phyloP scores from a whole-genome alignment of 2,888 invertebrate species.

The Nineta flava region DNA sequence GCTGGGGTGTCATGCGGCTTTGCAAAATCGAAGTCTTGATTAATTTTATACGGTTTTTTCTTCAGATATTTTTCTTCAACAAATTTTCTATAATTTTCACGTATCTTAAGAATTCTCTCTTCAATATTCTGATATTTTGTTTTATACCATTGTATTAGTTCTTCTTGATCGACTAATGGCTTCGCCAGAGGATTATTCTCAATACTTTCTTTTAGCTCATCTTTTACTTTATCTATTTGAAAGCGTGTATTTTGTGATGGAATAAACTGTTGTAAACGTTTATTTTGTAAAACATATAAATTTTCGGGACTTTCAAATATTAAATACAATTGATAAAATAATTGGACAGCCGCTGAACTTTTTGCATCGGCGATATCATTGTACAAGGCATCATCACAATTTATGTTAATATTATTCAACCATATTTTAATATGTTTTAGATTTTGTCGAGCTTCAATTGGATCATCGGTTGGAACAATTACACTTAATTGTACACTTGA shows the following conservation, averaged over 20 bases:
- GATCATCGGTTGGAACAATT: constrained; percentile 20
- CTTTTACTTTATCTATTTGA: constrained; percentile 19
- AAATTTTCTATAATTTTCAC: constrained; percentile 29
- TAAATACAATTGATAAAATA: constrained; percentile 45
- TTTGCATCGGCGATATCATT: constrained; percentile 32
- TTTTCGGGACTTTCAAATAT: constrained; percentile 30
- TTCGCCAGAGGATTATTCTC: constrained; percentile 24
- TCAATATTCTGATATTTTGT: constrained; percentile 31
- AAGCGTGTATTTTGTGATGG: constrained; percentile 24
- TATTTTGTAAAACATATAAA: constrained; percentile 13
- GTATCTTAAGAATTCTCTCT: constrained; percentile 28
- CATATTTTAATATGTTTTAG: constrained; percentile 34
- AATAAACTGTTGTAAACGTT: constrained; percentile 36
- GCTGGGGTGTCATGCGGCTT: no score
- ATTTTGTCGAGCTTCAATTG: constrained; percentile 24
- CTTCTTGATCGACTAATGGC: constrained; percentile 30
- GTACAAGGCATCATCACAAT: constrained; percentile 29
- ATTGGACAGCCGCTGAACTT: constrained; percentile 32
- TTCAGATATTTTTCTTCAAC: constrained; percentile 14
- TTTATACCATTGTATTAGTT: constrained; percentile 40
- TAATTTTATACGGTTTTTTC: no score
- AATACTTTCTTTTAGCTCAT: constrained; percentile 10
- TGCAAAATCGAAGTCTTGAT: no score
- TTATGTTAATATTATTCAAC: constrained; percentile 34
- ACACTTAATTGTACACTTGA: constrained; percentile 33